Evolutionary conservation across 2,888 invertebrate species (phyloP), one percentile per base, ranked within the genome.

Genomic region (Octonoba sinensis): DNA sequence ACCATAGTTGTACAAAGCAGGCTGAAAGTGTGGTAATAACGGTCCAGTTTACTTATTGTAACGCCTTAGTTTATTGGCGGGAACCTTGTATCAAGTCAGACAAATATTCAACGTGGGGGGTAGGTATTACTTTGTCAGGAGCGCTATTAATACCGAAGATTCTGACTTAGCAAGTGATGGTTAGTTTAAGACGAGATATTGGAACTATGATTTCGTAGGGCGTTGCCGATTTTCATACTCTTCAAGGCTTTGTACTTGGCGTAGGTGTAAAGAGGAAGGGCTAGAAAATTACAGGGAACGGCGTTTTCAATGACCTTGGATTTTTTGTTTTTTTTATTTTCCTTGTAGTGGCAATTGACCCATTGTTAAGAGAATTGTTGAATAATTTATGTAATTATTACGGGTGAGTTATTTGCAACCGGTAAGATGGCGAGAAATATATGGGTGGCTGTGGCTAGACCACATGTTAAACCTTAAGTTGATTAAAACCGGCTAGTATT

Each of bases 251-350:
- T 49, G 16, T 54, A 54, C 62, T 69, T 60, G 56, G 79, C 71
- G 73, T 79, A 73, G 73, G 79, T 64, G 64, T 73, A 67, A 69
- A 22, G 56, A 76, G 67, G 67, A 64, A 47, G 79, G 27, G 47
- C n/a, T 44, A 60, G 49, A 20, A 62, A 79, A 79, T 73, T 79
- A 69, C 46, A 79, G 79, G 12, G 65, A 54, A 36, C 56, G 27
- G 56, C 27, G 36, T 36, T 56, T 22, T 54, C 36, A 47, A 44
- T 54, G 60, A 36, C 36, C 73, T 73, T 73, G 49, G 22, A 54
- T 24, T n/a, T 36, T 6, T 13, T 3, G 54, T 62, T 64, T 62
- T 16, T 18, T n/a, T 62, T 60, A 15, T 24, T 2, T 36, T 49
- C 18, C 20, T 54, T 54, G 54, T 54, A 36, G 36, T 36, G 36